Evolutionary conservation across 2,797 vertebrate genomes (phyloP).

Genomic region (Myotis findleyi): DNA sequence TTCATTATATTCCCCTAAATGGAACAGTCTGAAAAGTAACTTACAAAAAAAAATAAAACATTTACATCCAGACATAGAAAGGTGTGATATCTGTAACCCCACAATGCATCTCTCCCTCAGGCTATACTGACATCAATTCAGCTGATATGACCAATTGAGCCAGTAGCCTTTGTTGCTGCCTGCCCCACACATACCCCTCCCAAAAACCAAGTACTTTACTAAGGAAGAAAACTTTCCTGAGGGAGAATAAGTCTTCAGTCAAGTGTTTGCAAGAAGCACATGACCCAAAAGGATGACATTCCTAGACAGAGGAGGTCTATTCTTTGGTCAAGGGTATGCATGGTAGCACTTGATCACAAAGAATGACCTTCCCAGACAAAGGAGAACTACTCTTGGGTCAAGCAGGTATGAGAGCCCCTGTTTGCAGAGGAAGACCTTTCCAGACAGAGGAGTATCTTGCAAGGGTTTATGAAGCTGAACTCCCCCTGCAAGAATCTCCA

Average conservation of each 20-base stretch:
- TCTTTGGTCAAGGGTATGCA: conserved; percentile 10
- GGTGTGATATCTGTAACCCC: background rate
- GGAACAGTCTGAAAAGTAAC: background rate
- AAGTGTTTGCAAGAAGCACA: conserved; percentile 13
- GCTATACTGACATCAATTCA: background rate
- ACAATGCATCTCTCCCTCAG: background rate
- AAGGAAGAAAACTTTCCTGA: background rate
- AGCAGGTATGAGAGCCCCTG: background rate
- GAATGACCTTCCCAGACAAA: background rate
- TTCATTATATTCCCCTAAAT: background rate
- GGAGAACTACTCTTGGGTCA: background rate
- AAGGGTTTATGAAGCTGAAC: conserved; percentile 17
- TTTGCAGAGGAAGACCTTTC: conserved; percentile 2
- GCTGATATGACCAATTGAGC: background rate
- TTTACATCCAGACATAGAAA: background rate
- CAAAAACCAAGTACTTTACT: conserved; percentile 24
- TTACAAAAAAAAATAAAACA: background rate
- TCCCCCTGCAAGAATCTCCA: background rate
- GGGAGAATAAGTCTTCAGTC: conserved; percentile 33
- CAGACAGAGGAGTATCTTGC: background rate
- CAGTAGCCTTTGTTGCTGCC: background rate
- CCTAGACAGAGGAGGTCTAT: background rate
- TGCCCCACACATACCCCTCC: background rate
- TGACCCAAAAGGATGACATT: conserved; percentile 8
- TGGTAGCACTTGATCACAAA: conserved; percentile 24